These are phyloP conservation scores for Xyrauchen texanus DNA, from an alignment of 2,113 vertebrate species.

Conservation along the genomic window DNA sequence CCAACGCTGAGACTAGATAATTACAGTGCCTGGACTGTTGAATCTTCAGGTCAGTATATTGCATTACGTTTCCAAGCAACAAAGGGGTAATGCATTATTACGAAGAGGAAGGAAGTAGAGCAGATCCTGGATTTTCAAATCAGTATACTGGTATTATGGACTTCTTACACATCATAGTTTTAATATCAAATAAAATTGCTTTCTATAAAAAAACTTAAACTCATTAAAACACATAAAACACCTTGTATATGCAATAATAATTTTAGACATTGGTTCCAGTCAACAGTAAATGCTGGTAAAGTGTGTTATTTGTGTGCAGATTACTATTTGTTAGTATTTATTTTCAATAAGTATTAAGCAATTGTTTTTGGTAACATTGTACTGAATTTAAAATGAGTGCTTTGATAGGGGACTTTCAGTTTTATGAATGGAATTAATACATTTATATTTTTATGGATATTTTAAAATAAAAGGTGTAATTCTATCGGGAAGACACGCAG, in stretches of 20 bases:
- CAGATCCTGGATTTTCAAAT: slow-evolving; percentile 14
- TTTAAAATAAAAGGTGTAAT: too few relatives aligned
- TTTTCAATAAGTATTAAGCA: too few relatives aligned
- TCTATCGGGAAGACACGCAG: too few relatives aligned
- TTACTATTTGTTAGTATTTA: background rate
- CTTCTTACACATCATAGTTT: background rate
- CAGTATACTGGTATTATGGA: background rate
- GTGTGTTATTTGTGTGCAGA: background rate
- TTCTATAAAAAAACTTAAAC: too few relatives aligned
- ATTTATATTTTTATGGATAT: too few relatives aligned
- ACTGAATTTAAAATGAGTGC: too few relatives aligned
- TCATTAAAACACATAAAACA: too few relatives aligned
- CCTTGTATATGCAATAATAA: background rate
- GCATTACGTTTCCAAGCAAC: slow-evolving; percentile 17
- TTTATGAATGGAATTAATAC: too few relatives aligned
- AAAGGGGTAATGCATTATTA: slow-evolving; percentile 15
- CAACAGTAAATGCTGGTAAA: background rate
- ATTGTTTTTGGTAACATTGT: too few relatives aligned
- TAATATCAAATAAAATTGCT: background rate
- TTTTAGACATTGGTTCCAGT: too few relatives aligned
- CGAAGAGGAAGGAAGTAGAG: background rate
- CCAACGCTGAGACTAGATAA: too few relatives aligned
- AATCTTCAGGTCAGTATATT: slow-evolving; percentile 13
- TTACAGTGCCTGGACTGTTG: background rate
- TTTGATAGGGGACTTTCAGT: too few relatives aligned